Evolutionary conservation across 1,140 invertebrate genomes (phyloP).

Genomic region (Zaprionus davidi): DNA sequence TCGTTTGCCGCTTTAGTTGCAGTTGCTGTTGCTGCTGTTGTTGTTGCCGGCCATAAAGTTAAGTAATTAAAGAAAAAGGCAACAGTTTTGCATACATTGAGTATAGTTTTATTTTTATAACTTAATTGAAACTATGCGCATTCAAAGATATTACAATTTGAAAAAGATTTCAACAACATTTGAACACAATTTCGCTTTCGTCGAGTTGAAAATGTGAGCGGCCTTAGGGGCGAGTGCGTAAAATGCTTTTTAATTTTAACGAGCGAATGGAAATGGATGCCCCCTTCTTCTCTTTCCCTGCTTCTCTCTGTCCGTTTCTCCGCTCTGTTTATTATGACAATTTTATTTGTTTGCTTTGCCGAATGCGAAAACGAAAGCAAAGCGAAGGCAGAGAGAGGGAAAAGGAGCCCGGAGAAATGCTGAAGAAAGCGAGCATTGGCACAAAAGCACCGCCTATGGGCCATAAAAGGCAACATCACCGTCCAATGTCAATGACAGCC

Average conservation of each 20-base stretch:
- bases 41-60: slow-evolving; percentile 57
- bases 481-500: slow-evolving; percentile 75
- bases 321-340: slow-evolving; percentile 72
- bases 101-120: slow-evolving; percentile 56
- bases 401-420: not conserved
- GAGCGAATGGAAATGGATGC: slow-evolving; percentile 61
- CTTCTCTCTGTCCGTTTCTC: not conserved
- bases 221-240: slow-evolving; percentile 47
- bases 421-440: slow-evolving; percentile 41
- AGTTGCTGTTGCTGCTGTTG: slow-evolving; percentile 9
- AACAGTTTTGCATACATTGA: slow-evolving; percentile 55
- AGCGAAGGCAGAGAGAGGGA: slow-evolving; percentile 1
- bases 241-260: slow-evolving; percentile 76
- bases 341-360: slow-evolving; percentile 73
- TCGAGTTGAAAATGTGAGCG: slow-evolving; percentile 36
- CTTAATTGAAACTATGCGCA: slow-evolving; percentile 73
- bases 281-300: not conserved
- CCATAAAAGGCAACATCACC: slow-evolving; percentile 69
- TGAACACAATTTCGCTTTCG: slow-evolving; percentile 34
- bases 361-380: slow-evolving; percentile 66
- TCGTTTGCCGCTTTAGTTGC: slow-evolving; percentile 13
- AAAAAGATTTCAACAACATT: slow-evolving; percentile 27
- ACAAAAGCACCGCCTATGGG: slow-evolving; percentile 61
- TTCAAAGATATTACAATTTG: slow-evolving; percentile 63
- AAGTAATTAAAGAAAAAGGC: slow-evolving; percentile 74